Evolutionary conservation across 1,140 invertebrate genomes (phyloP), one percentile per base, ranked within the genome.

Genomic region (Plectrocnemia conspersa): DNA sequence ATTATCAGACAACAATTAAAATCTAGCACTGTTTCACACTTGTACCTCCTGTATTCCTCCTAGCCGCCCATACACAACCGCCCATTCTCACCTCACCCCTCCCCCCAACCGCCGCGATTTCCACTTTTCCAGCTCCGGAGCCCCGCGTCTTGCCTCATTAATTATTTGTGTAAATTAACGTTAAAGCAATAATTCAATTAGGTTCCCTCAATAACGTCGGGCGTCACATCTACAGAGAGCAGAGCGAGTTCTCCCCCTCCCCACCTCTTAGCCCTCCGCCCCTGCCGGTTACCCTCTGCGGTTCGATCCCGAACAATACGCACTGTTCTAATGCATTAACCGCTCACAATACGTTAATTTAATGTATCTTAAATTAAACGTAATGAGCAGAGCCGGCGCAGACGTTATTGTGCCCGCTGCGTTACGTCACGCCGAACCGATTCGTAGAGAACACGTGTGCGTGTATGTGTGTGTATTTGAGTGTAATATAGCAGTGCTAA

Each of bases 181-280:
- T 47, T 47, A 24, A 42, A 49, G 45, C 54, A 56, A 56, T 56
- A 49, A 56, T 56, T 56, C 45, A 55, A 55, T 55, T 55, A 55
- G 27, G 23, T 49, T 55, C 45, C 24, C 35, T 55, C 47, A 15
- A 38, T 47, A 47, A 47, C 10, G 44, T 22, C 24, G 27, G 44
- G 22, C 27, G 24, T 36, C 32, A 36, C 22, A 38, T 36, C 29
- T 49, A 38, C n/a, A n/a, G n/a, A n/a, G n/a, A n/a, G n/a, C n/a
- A n/a, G n/a, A n/a, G n/a, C 7, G 40, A 42, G 7, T 9, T 21
- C 40, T 13, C 29, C 29, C 42, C 23, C 15, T 25, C 7, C 47
- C 15, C 24, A 9, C 24, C 2, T n/a, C 18, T 32, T 3, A 13
- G 44, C 7, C 7, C 7, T 18, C 10, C 27, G 27, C 32, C 13